Conservation (phyloP, 2,113 vertebrate species). For the Penelope pileata region DNA sequence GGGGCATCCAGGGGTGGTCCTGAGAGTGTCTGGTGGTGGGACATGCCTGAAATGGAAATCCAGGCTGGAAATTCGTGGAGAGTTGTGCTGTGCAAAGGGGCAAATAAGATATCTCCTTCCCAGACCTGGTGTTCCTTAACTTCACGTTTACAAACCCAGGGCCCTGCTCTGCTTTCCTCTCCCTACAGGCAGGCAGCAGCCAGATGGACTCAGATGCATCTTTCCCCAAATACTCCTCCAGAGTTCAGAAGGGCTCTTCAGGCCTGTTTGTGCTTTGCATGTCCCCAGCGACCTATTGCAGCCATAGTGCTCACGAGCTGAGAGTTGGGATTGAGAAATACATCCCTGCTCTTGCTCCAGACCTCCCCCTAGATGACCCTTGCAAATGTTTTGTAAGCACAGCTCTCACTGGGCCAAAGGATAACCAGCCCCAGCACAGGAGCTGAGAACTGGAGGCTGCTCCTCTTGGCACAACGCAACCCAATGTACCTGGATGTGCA, state of each 20-base stretch:
- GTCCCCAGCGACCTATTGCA: neutral
- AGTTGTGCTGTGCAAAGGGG: neutral
- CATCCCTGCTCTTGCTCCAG: neutral
- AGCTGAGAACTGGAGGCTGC: neutral
- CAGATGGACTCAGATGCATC: rapidly evolving
- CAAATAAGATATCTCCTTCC: no score
- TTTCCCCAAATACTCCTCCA: neutral
- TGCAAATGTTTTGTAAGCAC: neutral
- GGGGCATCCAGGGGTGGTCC: rapidly evolving
- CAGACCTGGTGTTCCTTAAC: no score
- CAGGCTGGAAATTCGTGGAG: neutral
- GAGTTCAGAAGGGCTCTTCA: neutral
- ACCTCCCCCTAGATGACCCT: neutral
- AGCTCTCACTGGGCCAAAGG: neutral
- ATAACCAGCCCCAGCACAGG: neutral
- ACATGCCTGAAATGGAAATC: neutral
- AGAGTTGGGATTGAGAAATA: neutral
- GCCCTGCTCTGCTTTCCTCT: neutral
- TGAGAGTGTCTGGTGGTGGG: neutral
- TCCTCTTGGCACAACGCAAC: neutral
- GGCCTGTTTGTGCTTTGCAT: neutral
- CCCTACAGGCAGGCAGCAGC: neutral
- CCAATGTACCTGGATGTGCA: no score
- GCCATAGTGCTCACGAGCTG: neutral
- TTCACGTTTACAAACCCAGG: no score